These are phyloP conservation scores for Fissipunctia ypsillon DNA, from an alignment of 2,888 invertebrate species.

Conservation along the genomic window DNA sequence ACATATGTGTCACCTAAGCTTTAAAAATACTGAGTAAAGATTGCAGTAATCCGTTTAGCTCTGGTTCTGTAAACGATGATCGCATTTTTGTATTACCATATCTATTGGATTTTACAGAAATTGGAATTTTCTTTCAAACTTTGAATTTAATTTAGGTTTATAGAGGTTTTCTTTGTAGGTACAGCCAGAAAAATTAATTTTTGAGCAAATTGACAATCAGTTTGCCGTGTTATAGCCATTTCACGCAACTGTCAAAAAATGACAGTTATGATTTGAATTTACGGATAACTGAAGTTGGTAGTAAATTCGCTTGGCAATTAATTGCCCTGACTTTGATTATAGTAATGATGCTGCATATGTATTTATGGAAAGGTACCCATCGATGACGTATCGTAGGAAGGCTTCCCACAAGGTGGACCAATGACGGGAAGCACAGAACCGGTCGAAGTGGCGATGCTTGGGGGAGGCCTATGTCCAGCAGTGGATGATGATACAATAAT, in stretches of 20 bases:
- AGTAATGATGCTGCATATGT: no score
- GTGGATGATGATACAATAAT: not conserved
- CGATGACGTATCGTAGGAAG: not conserved
- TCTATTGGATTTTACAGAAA: conserved; percentile 18
- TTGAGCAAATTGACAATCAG: not conserved
- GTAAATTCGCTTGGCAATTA: not conserved
- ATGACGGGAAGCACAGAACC: not conserved
- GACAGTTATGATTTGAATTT: not conserved
- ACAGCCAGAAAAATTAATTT: not conserved
- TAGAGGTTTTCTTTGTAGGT: not conserved
- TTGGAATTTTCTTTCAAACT: conserved; percentile 12
- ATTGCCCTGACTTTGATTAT: not conserved
- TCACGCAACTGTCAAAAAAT: not conserved
- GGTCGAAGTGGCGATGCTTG: not conserved
- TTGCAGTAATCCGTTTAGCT: conserved; percentile 33
- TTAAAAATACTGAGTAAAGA: conserved; percentile 27
- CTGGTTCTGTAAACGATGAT: conserved; percentile 24
- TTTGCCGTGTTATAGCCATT: not conserved
- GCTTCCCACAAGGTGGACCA: not conserved
- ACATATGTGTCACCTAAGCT: conserved; percentile 10
- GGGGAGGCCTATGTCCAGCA: not conserved
- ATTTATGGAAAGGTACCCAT: not conserved
- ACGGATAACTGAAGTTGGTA: not conserved
- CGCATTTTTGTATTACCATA: conserved; percentile 17
- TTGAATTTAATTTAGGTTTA: not conserved